These are phyloP conservation scores for Himantopus leucocephalus DNA, from an alignment of 2,113 vertebrate genomes.

Conservation along the genomic window DNA sequence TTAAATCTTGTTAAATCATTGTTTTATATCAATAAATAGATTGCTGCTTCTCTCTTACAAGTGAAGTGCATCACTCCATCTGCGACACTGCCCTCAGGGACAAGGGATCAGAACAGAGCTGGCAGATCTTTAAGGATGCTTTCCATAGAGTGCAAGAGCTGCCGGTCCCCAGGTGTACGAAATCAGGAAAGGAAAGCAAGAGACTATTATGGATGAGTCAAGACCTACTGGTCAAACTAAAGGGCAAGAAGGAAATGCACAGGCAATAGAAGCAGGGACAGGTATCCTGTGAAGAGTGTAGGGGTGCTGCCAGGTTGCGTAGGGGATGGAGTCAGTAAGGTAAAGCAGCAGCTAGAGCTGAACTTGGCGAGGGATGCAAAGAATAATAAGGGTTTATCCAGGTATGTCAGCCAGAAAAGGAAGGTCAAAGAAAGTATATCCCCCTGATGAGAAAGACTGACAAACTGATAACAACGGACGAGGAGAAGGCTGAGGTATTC, in stretches of 20 bases:
- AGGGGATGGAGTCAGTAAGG: not conserved
- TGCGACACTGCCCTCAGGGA: too few species aligned
- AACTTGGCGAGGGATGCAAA: not conserved
- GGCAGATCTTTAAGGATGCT: not conserved
- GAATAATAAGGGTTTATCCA: not conserved
- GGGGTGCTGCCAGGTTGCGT: not conserved
- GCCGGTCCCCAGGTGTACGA: not conserved
- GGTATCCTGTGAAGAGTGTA: not conserved
- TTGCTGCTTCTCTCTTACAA: too few species aligned
- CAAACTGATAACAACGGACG: not conserved
- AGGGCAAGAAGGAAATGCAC: not conserved
- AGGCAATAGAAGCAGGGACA: not conserved
- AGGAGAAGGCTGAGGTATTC: not conserved
- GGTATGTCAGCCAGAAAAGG: not conserved
- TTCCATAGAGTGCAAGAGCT: not conserved
- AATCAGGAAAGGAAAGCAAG: not conserved
- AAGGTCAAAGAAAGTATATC: not conserved
- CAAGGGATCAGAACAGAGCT: not conserved
- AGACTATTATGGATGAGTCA: not conserved
- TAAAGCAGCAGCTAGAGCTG: not conserved
- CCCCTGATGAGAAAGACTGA: not conserved
- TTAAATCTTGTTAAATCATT: too few species aligned
- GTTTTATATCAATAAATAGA: too few species aligned
- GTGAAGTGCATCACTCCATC: too few species aligned
- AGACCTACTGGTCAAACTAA: not conserved